Evolutionary conservation across 2,888 invertebrate species (phyloP).

Genomic region (Tenthredo scrophulariae): DNA sequence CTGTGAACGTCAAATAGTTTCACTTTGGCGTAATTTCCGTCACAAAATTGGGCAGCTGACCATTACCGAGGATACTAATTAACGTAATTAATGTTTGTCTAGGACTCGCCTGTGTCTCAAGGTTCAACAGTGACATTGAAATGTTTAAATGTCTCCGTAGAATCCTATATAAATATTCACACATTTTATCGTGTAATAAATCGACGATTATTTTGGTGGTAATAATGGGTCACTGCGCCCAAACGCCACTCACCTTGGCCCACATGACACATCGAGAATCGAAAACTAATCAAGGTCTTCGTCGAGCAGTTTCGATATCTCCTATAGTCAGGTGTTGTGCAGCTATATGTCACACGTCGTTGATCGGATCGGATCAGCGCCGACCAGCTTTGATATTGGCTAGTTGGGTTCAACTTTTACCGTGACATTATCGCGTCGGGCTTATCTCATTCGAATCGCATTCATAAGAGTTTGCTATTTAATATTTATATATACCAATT

Average conservation of each 20-base stretch:
- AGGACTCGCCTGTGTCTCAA: constrained; percentile 20
- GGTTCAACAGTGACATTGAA: constrained; percentile 38
- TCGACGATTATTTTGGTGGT: constrained; percentile 33
- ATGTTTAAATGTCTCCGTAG: constrained; percentile 16
- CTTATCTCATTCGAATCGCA: not conserved
- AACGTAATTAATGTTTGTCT: constrained; percentile 36
- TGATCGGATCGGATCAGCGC: not conserved
- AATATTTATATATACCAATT: not conserved
- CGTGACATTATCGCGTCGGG: constrained; percentile 21
- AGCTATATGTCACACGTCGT: not conserved
- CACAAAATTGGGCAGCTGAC: not conserved
- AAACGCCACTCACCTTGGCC: constrained; percentile 45
- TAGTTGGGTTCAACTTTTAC: constrained; percentile 22
- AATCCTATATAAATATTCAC: constrained; percentile 43
- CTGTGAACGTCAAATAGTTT: not conserved
- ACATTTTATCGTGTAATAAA: constrained; percentile 16
- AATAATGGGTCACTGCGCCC: constrained; percentile 49
- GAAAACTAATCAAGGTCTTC: constrained; percentile 29
- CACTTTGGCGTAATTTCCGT: constrained; percentile 16
- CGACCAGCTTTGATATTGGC: not conserved
- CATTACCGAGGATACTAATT: not conserved
- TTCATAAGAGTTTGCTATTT: not conserved
- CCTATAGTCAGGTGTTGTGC: not conserved
- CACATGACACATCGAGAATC: constrained; percentile 42
- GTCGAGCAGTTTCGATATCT: constrained; percentile 30